Base-by-base conservation (phyloP, 2,888 invertebrate genomes). In the Quadroppia sp. region DNA sequence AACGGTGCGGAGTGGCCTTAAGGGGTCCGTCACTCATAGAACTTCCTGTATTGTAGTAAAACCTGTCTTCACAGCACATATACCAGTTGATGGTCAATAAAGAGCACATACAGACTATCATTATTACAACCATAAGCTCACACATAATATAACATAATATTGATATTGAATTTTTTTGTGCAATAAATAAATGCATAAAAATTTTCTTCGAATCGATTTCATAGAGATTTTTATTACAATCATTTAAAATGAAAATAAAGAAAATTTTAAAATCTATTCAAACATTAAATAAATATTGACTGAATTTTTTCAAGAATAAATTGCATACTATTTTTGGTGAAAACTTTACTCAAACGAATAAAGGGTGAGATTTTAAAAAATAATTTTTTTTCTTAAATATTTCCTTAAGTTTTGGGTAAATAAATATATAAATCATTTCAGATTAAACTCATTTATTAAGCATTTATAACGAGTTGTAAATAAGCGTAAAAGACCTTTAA, bases 1-100 rank as follows among this genome's bases (percentile, higher is more conserved):
- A n/a, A n/a, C n/a, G n/a, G n/a, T n/a, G n/a, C n/a, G n/a, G 61
- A 36, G 61, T 64, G 61, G 32, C 61, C 61, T 64, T 64, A 64
- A 64, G 61, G 61, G 61, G 61, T 64, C 61, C 20, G 61, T 64
- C 61, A 64, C 36, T 36, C 36, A 59, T 20, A 30, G 7, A 20
- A 40, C 23, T 64, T 64, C 61, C 61, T 32, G 61, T 64, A 15
- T 36, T 36, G 20, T 28, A 2, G 6, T 0, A 36, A 40, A 1
- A 20, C 36, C 36, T 64, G 61, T 64, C 32, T 6, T 11, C 32
- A 1, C n/a, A 23, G 17, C 56, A 15, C 28, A 30, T 56, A 30
- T 9, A 17, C 9, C 56, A 20, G 28, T 15, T 56, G 56, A 28
- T 56, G 56, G 30, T 17, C 56, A 56, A 56, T 56, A 56, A 9